Evolutionary conservation across 1,140 invertebrate species (phyloP).

Genomic region (Conus ventricosus): DNA sequence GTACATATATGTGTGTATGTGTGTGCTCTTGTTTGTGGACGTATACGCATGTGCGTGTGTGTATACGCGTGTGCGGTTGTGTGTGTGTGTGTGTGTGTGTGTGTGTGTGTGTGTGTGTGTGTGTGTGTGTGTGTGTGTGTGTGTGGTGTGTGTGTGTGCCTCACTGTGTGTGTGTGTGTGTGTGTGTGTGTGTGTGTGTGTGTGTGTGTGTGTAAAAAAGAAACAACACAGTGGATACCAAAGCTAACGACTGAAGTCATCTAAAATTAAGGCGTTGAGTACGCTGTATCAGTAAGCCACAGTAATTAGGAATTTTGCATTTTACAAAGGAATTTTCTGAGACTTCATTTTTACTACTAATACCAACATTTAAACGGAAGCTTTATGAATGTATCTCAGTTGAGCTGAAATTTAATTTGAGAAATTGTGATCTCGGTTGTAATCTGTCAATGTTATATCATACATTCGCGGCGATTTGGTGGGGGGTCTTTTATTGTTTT

Average conservation of each 20-base stretch:
- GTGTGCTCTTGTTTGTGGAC: background rate
- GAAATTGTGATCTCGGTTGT: background rate
- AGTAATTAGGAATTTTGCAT: background rate
- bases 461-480: background rate
- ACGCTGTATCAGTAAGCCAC: background rate
- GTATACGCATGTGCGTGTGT: background rate
- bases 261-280: no score
- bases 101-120: constrained; percentile 6
- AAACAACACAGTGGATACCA: no score
- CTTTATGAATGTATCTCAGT: background rate
- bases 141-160: background rate
- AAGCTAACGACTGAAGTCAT: no score
- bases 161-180: constrained; percentile 15
- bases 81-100: constrained; percentile 15
- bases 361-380: background rate
- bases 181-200: background rate
- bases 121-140: constrained; percentile 12
- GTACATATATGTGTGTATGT: background rate
- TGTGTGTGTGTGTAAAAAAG: background rate
- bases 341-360: background rate
- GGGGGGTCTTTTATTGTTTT: background rate
- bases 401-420: background rate
- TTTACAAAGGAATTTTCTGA: background rate
- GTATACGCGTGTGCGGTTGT: background rate
- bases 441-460: background rate